Conservation (phyloP, 2,113 vertebrate genomes). For the Marcusenius ussheri region DNA sequence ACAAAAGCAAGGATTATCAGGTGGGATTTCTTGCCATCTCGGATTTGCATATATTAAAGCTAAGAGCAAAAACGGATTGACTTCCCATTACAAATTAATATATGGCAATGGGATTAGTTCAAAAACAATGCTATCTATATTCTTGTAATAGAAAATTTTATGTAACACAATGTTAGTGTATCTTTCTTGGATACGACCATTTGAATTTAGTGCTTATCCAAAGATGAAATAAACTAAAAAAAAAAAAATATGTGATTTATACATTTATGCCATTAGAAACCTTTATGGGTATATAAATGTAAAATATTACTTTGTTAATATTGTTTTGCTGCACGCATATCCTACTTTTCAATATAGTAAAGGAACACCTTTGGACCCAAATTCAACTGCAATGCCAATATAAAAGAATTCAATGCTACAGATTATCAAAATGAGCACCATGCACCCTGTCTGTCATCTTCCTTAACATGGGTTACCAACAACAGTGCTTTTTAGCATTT, state of each 20-base stretch:
- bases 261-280: conserved; percentile 5
- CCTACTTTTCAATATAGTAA: conserved; percentile 8
- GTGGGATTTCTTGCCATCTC: neutral
- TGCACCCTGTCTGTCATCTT: conserved; percentile 28
- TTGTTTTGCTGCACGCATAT: neutral
- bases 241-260: neutral
- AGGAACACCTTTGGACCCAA: conserved; percentile 20
- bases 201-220: neutral
- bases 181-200: neutral
- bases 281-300: conserved; percentile 13
- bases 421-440: conserved; percentile 51
- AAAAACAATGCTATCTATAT: neutral
- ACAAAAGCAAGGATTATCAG: neutral
- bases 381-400: conserved; percentile 13
- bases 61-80: neutral
- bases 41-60: neutral
- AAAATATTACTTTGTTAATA: neutral
- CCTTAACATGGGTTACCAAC: conserved; percentile 41
- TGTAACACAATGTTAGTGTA: neutral
- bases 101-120: neutral
- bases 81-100: neutral
- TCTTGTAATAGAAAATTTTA: neutral
- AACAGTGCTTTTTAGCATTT: conserved; percentile 56
- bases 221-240: neutral
- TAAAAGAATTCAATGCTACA: conserved; percentile 36